A percentile compares a stretch with the other conserved stretches of the same genome.
Evolutionary conservation across 2,888 invertebrate genomes (phyloP).

Genomic region (Dicranocentrus wangi): DNA sequence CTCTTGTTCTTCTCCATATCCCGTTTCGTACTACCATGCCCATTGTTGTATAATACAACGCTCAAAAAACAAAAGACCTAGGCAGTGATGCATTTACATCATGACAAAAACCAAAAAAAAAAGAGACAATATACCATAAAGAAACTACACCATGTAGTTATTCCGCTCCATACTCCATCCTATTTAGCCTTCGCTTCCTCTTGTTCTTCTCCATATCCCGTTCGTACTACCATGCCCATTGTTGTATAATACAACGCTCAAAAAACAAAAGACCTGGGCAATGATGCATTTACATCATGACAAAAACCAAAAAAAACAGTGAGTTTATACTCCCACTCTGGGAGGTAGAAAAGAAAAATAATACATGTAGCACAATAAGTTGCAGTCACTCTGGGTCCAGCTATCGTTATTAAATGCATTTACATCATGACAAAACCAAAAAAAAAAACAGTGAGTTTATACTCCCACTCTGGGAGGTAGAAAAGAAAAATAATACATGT

Average conservation of each 20-base stretch:
- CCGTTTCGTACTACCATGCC: too few species aligned
- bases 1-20: too few species aligned
- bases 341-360: background rate
- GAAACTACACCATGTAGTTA: constrained; percentile 9
- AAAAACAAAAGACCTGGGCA: constrained; percentile 27
- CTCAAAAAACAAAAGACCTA: constrained; percentile 22
- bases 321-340: background rate
- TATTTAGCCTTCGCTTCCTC: too few species aligned
- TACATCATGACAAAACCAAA: constrained; percentile 38
- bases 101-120: constrained; percentile 25
- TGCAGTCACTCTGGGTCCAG: background rate
- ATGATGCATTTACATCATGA: constrained; percentile 56
- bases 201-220: too few species aligned
- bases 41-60: background rate
- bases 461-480: background rate
- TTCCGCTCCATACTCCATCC: background rate
- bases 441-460: background rate
- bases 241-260: background rate
- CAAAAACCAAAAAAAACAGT: constrained; percentile 6
- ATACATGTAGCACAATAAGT: constrained; percentile 4
- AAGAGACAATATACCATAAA: constrained; percentile 28
- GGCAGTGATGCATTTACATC: constrained; percentile 53
- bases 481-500: background rate
- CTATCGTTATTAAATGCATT: constrained; percentile 35
- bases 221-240: too few species aligned